These are phyloP conservation scores for Rhabdomys dilectus DNA, from an alignment of 2,113 vertebrate species.

Conservation along the genomic window DNA sequence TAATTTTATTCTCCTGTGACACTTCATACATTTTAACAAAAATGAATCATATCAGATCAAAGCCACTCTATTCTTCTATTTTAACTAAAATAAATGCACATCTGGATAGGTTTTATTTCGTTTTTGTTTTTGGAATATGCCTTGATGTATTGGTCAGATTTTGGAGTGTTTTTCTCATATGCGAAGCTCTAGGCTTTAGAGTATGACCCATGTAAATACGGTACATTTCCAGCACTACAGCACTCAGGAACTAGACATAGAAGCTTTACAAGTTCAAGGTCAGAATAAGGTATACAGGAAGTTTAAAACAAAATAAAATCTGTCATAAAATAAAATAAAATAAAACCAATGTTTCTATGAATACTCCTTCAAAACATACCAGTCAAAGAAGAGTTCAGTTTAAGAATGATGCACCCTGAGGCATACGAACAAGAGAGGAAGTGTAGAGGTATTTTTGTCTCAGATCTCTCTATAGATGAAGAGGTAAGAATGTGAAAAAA, in stretches of 20 bases:
- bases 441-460: background rate
- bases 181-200: background rate
- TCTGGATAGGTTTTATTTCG: background rate
- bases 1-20: background rate
- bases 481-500: background rate
- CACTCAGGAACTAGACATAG: background rate
- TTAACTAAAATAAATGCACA: conserved; percentile 5
- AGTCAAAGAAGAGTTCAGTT: background rate
- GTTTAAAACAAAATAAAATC: background rate
- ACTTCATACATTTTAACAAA: conserved; percentile 11
- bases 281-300: background rate
- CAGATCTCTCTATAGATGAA: conserved; percentile 11
- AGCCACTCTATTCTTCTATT: background rate
- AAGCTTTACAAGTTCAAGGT: background rate
- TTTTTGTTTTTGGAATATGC: background rate
- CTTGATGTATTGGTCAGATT: no score
- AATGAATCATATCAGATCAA: background rate
- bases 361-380: background rate
- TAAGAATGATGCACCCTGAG: background rate
- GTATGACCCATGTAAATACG: background rate
- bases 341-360: background rate
- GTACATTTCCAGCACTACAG: fast-evolving
- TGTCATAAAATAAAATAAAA: background rate
- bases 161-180: background rate
- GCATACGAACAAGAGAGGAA: background rate